Conservation (phyloP, 2,888 invertebrate genomes). For the Drosophila ustulata region DNA sequence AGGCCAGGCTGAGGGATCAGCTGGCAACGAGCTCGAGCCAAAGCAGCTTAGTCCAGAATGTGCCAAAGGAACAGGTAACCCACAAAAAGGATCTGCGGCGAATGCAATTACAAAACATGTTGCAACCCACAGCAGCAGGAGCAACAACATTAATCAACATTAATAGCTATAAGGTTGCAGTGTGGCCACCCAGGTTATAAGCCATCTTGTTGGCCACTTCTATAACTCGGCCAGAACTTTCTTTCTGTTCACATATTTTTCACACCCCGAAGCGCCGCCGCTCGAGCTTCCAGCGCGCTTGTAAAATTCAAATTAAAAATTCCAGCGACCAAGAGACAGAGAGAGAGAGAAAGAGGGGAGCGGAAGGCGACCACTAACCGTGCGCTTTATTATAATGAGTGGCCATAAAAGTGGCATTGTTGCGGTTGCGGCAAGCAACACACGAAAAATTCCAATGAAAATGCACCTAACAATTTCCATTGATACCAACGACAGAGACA, state of each 20-base stretch:
- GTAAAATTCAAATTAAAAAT: constrained; percentile 78
- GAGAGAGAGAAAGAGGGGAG: not conserved
- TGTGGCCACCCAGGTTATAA: constrained; percentile 57
- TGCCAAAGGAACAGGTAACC: constrained; percentile 1
- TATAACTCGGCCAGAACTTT: constrained; percentile 22
- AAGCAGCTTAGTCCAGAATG: not conserved
- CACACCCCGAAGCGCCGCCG: constrained; percentile 78
- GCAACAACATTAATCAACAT: constrained; percentile 74
- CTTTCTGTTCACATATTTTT: constrained; percentile 44
- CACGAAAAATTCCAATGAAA: constrained; percentile 72
- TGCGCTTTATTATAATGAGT: constrained; percentile 82
- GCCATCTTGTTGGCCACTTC: constrained; percentile 34
- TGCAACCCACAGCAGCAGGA: constrained; percentile 64
- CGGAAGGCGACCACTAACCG: constrained; percentile 72
- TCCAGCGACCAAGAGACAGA: constrained; percentile 25
- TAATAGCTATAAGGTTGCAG: constrained; percentile 72
- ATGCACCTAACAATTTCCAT: constrained; percentile 75
- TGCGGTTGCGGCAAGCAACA: constrained; percentile 54
- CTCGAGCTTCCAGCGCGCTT: constrained; percentile 46
- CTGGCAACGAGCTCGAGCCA: constrained; percentile 1
- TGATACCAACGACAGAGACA: constrained; percentile 47
- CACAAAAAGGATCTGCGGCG: not conserved
- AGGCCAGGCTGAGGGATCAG: not conserved
- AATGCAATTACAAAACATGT: constrained; percentile 74
- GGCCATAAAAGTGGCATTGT: constrained; percentile 78